Base-by-base conservation (phyloP, 2,113 vertebrate species). In the Planiliza haematocheilus region DNA sequence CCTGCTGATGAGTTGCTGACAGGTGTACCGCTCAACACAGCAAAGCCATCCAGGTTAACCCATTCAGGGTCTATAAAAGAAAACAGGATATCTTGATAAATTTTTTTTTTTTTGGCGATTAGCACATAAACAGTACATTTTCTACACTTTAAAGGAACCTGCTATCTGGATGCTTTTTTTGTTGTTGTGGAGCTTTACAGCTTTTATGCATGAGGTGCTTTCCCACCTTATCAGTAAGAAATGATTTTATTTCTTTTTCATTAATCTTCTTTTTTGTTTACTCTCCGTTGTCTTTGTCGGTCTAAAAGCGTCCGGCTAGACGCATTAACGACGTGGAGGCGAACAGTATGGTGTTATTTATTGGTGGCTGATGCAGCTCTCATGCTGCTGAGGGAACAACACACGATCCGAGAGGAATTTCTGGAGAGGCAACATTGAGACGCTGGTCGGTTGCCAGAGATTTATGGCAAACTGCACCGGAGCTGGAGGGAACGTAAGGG, bases 41-140 rank as follows among this genome's bases (percentile, higher is more conserved):
- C 89, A 85, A 95, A 95, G 74, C 90, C 94, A 75, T 94, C 93
- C 79, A 85, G 88, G 89, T 93, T 90, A 82, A 93, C 92, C 90
- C 88, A 93, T 72, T 95, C 92, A 85, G 90, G 90, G 88, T 92
- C 93, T 93, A 77, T 88, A 74, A 81, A 39, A 52, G 58, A 62
- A 72, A 43, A 82, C 18, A 76, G 36, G 38, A 64, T 13, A 49
- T 46, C 20, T 49, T 16, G 53, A 77, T 64, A 74, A 43, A 78
- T 74, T 0, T 38, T 70, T 10, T 43, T n/a, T 37, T 7, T 14
- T 18, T 3, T 34, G 43, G 39, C 58, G 55, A 42, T 12, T 21
- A 39, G 17, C 9, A 13, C 42, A 17, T 9, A 21, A 58, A 1
- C 21, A 42, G 7, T 18, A n/a, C 17, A 66, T 48, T 21, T 30